Percentiles rank a stretch among this genome's conserved stretches.
Conservation (phyloP, 2,888 invertebrate genomes). For the Brachypterus glaber region DNA sequence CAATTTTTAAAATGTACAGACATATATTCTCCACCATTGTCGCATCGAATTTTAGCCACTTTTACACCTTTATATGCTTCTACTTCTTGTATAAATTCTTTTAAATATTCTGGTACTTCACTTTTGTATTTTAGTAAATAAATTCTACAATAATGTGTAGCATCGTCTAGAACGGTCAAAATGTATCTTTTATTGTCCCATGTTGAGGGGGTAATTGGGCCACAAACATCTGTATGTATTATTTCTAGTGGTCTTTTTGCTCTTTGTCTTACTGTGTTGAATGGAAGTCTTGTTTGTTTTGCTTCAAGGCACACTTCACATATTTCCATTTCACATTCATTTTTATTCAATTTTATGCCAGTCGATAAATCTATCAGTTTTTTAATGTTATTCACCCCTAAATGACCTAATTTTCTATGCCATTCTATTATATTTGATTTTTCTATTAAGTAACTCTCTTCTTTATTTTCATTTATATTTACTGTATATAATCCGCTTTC, state of each 20-base stretch:
- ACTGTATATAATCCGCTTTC: too few species aligned
- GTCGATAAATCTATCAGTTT: constrained; percentile 1
- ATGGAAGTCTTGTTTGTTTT: constrained; percentile 33
- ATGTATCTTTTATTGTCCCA: constrained; percentile 31
- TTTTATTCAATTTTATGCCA: constrained; percentile 6
- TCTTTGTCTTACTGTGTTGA: constrained; percentile 25
- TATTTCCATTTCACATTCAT: constrained; percentile 15
- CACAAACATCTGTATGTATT: constrained; percentile 31
- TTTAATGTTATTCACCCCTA: constrained; percentile 6
- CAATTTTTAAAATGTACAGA: constrained; percentile 14
- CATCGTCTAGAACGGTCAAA: constrained; percentile 32
- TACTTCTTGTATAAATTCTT: constrained; percentile 14
- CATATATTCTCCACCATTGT: constrained; percentile 21
- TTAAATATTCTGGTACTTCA: constrained; percentile 15
- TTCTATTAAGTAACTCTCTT: too few species aligned
- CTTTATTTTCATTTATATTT: too few species aligned
- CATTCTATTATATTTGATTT: constrained; percentile 1
- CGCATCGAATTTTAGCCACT: constrained; percentile 18
- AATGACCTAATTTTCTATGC: constrained; percentile 3
- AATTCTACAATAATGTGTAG: constrained; percentile 29
- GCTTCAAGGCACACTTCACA: constrained; percentile 33
- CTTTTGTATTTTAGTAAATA: constrained; percentile 24
- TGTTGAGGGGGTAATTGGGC: constrained; percentile 29
- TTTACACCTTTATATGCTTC: constrained; percentile 16
- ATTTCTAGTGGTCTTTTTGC: constrained; percentile 30